These are phyloP conservation scores for Selene dorsalis DNA, from an alignment of 2,797 vertebrate genomes.

Conservation along the genomic window DNA sequence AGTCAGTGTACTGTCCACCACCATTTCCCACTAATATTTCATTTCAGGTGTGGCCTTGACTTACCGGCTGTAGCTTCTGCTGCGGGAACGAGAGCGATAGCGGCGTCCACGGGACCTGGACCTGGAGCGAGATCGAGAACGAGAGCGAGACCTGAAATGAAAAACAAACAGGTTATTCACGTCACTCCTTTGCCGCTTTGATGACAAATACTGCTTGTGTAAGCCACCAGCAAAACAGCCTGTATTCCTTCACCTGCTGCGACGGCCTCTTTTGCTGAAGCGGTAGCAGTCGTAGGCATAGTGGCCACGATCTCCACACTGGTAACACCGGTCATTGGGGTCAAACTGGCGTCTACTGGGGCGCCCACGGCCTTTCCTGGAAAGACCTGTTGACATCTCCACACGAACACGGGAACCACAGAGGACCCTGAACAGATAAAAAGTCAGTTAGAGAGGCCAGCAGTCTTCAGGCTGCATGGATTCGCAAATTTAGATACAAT, in stretches of 20 bases:
- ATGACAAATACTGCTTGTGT: background rate
- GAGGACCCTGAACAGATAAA: constrained; percentile 75
- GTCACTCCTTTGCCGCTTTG: background rate
- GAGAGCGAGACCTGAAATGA: constrained; percentile 76
- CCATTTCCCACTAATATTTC: background rate
- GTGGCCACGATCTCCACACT: constrained; percentile 88
- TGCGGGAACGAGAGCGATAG: constrained; percentile 83
- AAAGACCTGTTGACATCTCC: constrained; percentile 87
- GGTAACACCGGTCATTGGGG: constrained; percentile 87
- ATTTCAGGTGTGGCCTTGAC: background rate
- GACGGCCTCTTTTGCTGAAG: constrained; percentile 85
- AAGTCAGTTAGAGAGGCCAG: background rate
- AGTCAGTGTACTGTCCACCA: background rate
- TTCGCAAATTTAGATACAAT: background rate
- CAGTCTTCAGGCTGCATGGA: background rate
- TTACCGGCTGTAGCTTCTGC: constrained; percentile 85
- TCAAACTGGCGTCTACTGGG: constrained; percentile 87
- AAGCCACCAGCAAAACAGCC: accelerated
- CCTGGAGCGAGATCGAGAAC: constrained; percentile 79
- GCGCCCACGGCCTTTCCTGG: constrained; percentile 86
- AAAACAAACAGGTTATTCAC: background rate
- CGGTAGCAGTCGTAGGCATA: constrained; percentile 90
- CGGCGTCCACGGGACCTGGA: constrained; percentile 85
- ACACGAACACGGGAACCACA: constrained; percentile 88
- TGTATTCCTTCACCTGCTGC: constrained; percentile 71